Evolutionary conservation across 2,888 invertebrate genomes (phyloP).

Genomic region (Meliscaeva auricollis): DNA sequence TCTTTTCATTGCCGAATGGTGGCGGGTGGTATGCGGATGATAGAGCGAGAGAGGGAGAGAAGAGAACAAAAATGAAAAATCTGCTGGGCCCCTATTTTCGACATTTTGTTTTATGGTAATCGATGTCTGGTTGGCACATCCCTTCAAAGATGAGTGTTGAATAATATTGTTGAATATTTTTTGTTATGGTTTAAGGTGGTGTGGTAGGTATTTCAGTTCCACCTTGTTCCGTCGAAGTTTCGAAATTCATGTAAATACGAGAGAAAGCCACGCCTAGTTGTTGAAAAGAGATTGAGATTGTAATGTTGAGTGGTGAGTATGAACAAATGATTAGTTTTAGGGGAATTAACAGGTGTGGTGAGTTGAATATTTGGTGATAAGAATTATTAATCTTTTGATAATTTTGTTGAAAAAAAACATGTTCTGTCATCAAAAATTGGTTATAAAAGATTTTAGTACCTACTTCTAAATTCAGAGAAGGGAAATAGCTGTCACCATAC

Average conservation of each 20-base stretch:
- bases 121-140: conserved; percentile 69
- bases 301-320: background rate
- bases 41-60: conserved; percentile 57
- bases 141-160: conserved; percentile 55
- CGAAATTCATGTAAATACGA: conserved; percentile 24
- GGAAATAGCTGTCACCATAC: background rate
- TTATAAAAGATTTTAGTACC: background rate
- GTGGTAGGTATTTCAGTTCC: conserved; percentile 51
- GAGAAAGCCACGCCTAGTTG: conserved; percentile 53
- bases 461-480: no score
- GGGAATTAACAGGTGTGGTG: conserved; percentile 50
- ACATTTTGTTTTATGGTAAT: conserved; percentile 75
- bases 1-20: conserved; percentile 30
- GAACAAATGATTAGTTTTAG: background rate
- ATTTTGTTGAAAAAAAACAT: background rate
- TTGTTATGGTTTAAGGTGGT: no score
- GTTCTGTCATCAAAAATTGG: background rate
- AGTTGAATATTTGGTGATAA: conserved; percentile 28
- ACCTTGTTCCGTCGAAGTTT: conserved; percentile 61
- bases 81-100: conserved; percentile 61
- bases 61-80: conserved; percentile 65
- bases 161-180: conserved; percentile 32
- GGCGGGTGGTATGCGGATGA: conserved; percentile 5
- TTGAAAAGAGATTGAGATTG: conserved; percentile 20
- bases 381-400: background rate